These are phyloP conservation scores for Cranoglanis bouderius DNA, from an alignment of 2,113 vertebrate species.

Conservation along the genomic window DNA sequence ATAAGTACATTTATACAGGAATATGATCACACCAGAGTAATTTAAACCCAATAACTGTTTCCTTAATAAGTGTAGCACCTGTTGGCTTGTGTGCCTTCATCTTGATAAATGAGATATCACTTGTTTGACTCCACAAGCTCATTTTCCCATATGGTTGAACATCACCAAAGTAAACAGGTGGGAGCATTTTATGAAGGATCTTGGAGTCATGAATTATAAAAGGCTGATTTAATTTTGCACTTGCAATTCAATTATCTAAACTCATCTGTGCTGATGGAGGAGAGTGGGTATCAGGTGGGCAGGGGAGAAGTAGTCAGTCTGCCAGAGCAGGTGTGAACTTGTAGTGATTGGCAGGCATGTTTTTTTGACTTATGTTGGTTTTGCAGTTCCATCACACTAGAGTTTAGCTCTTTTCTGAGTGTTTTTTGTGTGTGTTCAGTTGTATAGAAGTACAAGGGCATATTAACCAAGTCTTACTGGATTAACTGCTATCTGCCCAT, in stretches of 20 bases:
- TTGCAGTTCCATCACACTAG: conserved; percentile 12
- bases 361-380: conserved; percentile 43
- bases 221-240: conserved; percentile 48
- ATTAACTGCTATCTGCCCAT: conserved; percentile 48
- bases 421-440: conserved; percentile 36
- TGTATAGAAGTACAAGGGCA: conserved; percentile 25
- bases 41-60: neutral
- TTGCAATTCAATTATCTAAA: conserved; percentile 51
- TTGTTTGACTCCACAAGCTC: conserved; percentile 15
- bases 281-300: conserved; percentile 41
- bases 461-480: conserved; percentile 38
- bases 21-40: neutral
- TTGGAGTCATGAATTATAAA: conserved; percentile 44
- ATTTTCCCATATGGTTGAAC: conserved; percentile 33
- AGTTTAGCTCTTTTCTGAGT: conserved; percentile 28
- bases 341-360: conserved; percentile 37
- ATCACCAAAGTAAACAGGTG: conserved; percentile 36
- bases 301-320: conserved; percentile 27
- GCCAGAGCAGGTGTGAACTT: conserved; percentile 44
- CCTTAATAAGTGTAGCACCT: neutral
- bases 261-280: conserved; percentile 37
- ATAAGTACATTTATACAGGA: neutral
- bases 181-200: conserved; percentile 20
- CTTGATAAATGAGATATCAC: conserved; percentile 31
- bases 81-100: conserved; percentile 8